phyloP scores from a whole-genome alignment of 1,140 invertebrate species.

The Formica exsecta region DNA sequence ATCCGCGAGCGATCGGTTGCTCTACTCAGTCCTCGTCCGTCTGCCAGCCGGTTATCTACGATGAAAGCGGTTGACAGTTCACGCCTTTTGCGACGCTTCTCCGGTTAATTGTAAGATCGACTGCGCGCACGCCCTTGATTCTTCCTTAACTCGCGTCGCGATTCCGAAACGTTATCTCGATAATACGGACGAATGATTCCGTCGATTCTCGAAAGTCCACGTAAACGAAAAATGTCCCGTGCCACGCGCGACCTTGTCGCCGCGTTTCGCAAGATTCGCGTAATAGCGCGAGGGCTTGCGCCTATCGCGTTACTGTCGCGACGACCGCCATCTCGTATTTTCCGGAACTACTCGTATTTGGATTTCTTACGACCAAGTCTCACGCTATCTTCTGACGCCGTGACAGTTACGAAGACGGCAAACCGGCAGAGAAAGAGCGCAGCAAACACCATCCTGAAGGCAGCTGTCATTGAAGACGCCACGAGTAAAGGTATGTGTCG shows the following conservation, averaged over 20 bases:
- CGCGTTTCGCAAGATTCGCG: constrained; percentile 29
- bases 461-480: constrained; percentile 8
- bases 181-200: not conserved
- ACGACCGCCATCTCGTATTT: constrained; percentile 23
- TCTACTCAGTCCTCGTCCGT: constrained; percentile 85
- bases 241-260: constrained; percentile 2
- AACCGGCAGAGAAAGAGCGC: not conserved
- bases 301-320: not conserved
- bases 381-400: not conserved
- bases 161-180: not conserved
- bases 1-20: constrained; percentile 81
- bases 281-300: constrained; percentile 28
- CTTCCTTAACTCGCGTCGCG: not conserved
- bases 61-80: constrained; percentile 75
- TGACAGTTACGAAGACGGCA: constrained; percentile 11
- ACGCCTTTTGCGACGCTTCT: constrained; percentile 43
- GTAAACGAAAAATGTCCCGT: not conserved
- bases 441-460: not conserved
- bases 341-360: constrained; percentile 46
- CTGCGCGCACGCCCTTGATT: not conserved
- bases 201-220: not conserved
- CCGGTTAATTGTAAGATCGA: not conserved
- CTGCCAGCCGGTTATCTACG: constrained; percentile 82
- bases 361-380: constrained; percentile 34
- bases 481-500: constrained; percentile 31